Base-by-base conservation (phyloP, 2,113 vertebrate genomes). In the Burhinus bistriatus region DNA sequence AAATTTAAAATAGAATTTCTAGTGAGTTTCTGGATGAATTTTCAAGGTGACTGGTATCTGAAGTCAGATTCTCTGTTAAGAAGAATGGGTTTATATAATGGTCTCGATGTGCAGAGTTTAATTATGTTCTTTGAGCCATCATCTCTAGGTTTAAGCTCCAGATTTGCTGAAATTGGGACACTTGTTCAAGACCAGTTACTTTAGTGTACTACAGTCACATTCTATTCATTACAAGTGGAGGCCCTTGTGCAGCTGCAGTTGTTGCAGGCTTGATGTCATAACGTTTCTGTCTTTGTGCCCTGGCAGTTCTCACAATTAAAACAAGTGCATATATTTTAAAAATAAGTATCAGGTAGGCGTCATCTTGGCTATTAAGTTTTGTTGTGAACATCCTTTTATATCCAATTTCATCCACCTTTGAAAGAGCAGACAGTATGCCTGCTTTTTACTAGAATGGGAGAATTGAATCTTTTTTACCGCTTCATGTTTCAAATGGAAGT, bases 91-190 rank as follows among this genome's bases (percentile, higher is more conserved):
- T 97, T 93, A 44, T 83, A 1, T 92, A 70, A 68, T 1, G 1
- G 12, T 64, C 57, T 68, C 23, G 47, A 1, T 40, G 38, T 59
- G 42, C 79, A 83, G 55, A 89, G 18, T 78, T 91, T 81, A 88
- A 75, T 80, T 86, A 36, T 92, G 13, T 59, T 90, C 83, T 87
- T 84, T 87, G n/a, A 95, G 65, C 44, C 36, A 19, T 83, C 57
- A 47, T 51, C 51, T 93, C 64, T 22, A 90, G 51, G 52, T 70
- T 93, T 69, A 73, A 64, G 40, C 36, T 90, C 20, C 85, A 86
- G 22, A 52, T 96, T 82, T 85, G 62, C 62, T 69, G 78, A 91
- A 97, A 84, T 29, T 75, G 54, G 54, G 79, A 40, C 54, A 27
- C n/a, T 94, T 54, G 42, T 76, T 93, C 19, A 59, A 40, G 84